Evolutionary conservation across 1,140 invertebrate species (phyloP).

Genomic region (Orius insidiosus): DNA sequence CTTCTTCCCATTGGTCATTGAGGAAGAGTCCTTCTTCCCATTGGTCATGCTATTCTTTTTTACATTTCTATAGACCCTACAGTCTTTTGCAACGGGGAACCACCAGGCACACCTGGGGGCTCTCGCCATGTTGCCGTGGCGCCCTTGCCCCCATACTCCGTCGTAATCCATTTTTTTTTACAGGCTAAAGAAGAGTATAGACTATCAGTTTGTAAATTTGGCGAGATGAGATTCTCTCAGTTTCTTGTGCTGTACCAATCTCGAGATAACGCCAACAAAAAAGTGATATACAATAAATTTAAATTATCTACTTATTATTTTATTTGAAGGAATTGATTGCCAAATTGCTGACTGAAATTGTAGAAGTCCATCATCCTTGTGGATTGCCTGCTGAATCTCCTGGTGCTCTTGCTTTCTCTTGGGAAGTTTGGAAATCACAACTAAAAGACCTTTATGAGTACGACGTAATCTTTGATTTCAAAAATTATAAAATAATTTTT

Average conservation of each 20-base stretch:
- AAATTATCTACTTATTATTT: neutral
- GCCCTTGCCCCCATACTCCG: no score
- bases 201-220: slow-evolving; percentile 1
- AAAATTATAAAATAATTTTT: neutral
- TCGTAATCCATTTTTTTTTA: neutral
- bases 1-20: neutral
- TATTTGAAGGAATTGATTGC: slow-evolving; percentile 4
- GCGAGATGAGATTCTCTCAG: neutral
- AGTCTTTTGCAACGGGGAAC: neutral
- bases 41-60: neutral
- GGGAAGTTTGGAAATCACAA: neutral
- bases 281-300: neutral
- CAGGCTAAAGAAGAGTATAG: slow-evolving; percentile 3
- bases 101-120: no score
- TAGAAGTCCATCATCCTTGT: slow-evolving; percentile 6
- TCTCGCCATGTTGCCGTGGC: no score
- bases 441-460: slow-evolving; percentile 1
- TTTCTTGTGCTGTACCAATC: neutral
- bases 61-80: neutral
- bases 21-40: neutral
- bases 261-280: neutral
- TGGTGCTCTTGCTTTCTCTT: neutral
- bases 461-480: neutral
- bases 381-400: slow-evolving; percentile 2
- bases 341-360: slow-evolving; percentile 6